Conservation (phyloP, 1,140 invertebrate genomes). For the Habropoda laboriosa region DNA sequence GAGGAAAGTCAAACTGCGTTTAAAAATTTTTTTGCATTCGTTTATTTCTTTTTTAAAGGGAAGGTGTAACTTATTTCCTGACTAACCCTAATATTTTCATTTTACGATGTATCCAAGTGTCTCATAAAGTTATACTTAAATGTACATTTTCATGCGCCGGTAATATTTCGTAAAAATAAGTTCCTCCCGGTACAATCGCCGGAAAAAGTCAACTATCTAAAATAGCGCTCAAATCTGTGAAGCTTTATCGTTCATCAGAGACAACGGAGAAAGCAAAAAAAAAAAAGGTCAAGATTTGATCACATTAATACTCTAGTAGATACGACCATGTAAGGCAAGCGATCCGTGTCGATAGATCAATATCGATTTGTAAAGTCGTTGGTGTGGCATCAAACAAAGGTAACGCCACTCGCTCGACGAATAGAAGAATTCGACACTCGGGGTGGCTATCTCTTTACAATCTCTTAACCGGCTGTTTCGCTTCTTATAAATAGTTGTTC, state of each 20-base stretch:
- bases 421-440: conserved; percentile 71
- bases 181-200: not conserved
- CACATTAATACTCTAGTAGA: conserved; percentile 53
- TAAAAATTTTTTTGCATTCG: too few relatives aligned
- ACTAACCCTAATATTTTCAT: too few relatives aligned
- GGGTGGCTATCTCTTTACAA: conserved; percentile 72
- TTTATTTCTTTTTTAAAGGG: too few relatives aligned
- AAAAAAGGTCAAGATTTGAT: conserved; percentile 42
- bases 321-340: conserved; percentile 60
- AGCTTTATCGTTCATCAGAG: not conserved
- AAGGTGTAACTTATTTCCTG: too few relatives aligned
- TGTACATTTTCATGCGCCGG: not conserved
- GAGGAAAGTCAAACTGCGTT: too few relatives aligned
- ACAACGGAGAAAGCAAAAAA: not conserved
- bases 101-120: too few relatives aligned
- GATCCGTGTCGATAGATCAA: conserved; percentile 69
- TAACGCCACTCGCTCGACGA: conserved; percentile 64
- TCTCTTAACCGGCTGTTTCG: conserved; percentile 41
- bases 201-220: conserved; percentile 1
- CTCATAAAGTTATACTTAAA: too few relatives aligned
- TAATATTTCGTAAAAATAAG: conserved; percentile 8
- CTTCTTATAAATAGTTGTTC: conserved; percentile 7
- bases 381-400: conserved; percentile 72
- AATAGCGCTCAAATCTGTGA: conserved; percentile 3
- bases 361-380: conserved; percentile 69